Base-by-base conservation (phyloP, 2,113 vertebrate species). In the Seriola quinqueradiata region DNA sequence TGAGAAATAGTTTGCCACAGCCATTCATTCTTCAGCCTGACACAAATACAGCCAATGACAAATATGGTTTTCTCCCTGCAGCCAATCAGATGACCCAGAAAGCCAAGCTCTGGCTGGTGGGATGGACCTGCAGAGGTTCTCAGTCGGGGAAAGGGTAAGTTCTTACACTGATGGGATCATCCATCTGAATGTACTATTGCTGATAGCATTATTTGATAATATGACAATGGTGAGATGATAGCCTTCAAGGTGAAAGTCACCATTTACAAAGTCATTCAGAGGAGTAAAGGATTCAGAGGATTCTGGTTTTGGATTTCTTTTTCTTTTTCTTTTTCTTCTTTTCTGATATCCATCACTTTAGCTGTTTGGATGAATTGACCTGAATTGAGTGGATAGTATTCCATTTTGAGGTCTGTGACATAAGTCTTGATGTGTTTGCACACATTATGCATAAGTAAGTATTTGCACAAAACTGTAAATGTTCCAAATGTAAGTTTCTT, bases 121-220 rank as follows among this genome's bases (percentile, higher is more conserved):
- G 16, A 54, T 57, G 75, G 95, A 97, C 83, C 88, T 96, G 81
- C 79, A 92, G 67, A 89, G 58, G 71, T 93, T 96, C 79, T 88
- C 85, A 0, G 85, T 93, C 38, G 85, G 87, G 5, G 93, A 96
- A 70, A 93, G 84, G 90, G 96, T 90, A 69, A 85, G 91, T 68
- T 68, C 2, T 55, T 23, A 5, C 8, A 14, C 13, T 77, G 59
- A 75, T 70, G 11, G 57, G 7, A 68, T 70, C 16, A 70, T 25
- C 38, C 46, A 25, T 28, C 12, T 77, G 48, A 72, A 38, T 17
- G 7, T 17, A 1, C 28, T 28, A 9, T 14, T 28, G 28, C 36
- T 57, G 68, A 72, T 42, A 42, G 46, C 60, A 23, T 13, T 5
- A 59, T 16, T 13, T 63, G 55, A 64, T 70, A 38, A 50, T 13